phyloP scores from a whole-genome alignment of 2,888 invertebrate genomes.

The Halocaridina rubra region DNA sequence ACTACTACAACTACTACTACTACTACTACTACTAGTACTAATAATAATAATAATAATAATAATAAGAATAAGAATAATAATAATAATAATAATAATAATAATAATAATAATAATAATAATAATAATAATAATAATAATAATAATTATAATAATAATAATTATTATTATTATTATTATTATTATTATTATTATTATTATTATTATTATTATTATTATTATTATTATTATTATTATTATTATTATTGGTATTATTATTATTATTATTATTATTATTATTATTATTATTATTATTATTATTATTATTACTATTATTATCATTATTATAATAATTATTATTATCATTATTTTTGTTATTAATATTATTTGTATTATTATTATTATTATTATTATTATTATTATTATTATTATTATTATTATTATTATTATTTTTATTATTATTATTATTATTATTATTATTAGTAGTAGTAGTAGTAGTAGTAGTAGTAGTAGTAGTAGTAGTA shows the following conservation, averaged over 20 bases:
- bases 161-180: neutral
- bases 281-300: neutral
- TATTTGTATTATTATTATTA: neutral
- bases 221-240: neutral
- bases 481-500: neutral
- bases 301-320: neutral
- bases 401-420: neutral
- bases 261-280: neutral
- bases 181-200: neutral
- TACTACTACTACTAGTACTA: neutral
- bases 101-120: neutral
- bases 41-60: neutral
- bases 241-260: neutral
- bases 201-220: neutral
- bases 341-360: neutral
- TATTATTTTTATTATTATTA: neutral
- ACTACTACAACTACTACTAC: neutral
- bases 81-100: neutral
- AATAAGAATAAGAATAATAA: neutral
- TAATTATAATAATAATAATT: neutral
- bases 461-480: neutral
- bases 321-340: neutral
- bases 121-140: neutral
- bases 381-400: neutral
- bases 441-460: neutral